Base-by-base conservation (phyloP, 2,888 invertebrate genomes). In the Drosophila differens region DNA sequence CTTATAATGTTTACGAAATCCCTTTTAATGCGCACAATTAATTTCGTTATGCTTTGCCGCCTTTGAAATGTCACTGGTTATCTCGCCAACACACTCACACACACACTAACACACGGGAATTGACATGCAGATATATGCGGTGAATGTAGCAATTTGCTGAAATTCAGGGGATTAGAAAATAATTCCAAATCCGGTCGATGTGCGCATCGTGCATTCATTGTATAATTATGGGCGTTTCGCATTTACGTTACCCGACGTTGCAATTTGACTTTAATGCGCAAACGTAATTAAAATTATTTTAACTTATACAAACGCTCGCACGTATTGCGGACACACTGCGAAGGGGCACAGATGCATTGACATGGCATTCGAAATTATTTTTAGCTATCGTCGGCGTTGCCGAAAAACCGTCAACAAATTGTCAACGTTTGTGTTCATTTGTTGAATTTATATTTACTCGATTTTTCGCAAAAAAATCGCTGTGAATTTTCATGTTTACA, bases 251-350 rank as follows among this genome's bases (percentile, higher is more conserved):
- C 53, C 73, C 69, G 37, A 60, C 76, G 70, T 68, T 64, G 74
- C 54, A 71, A 77, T 77, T 82, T 62, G 66, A 73, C 77, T 89
- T 85, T 87, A 69, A 70, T 77, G 71, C 71, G 66, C 65, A 70
- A 79, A 77, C 87, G 89, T 90, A 90, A 87, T 89, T 90, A 80
- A 86, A 90, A 87, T 87, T 78, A 90, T 90, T 90, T 85, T 81
- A 88, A 83, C 89, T 87, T 82, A 75, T 72, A 71, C 65, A 70
- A 62, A 79, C 63, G 49, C 39, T 53, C 47, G 30, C 39, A 30
- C 51, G 47, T 30, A 28, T 49, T 44, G n/a, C 7, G 51, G 32
- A 37, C 28, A n/a, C 25, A 28, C 14, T 25, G n/a, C 12, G 37
- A 19, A 14, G 32, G 22, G n/a, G 60, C 19, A 49, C 33, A 54